Conservation (phyloP, 2,797 vertebrate species). For the Forpus xanthops region DNA sequence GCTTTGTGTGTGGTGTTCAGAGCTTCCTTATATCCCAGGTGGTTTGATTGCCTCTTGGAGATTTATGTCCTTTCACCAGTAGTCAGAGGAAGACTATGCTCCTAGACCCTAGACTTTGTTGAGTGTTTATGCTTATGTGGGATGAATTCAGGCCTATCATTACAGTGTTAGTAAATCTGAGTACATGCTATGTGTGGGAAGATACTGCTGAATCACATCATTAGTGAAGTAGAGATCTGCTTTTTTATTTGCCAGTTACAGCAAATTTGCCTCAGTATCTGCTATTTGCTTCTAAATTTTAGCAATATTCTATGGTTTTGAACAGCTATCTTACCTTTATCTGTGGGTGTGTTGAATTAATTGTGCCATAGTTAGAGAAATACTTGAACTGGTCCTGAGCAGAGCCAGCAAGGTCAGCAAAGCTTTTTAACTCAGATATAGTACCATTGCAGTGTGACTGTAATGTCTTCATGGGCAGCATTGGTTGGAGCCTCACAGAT, state of each 20-base stretch:
- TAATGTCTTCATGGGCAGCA: background rate
- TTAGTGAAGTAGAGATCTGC: background rate
- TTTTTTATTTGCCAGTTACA: background rate
- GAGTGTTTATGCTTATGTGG: background rate
- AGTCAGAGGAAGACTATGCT: background rate
- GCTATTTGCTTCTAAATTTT: background rate
- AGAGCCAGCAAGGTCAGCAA: background rate
- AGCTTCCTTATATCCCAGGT: background rate
- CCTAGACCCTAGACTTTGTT: background rate
- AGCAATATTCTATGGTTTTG: background rate
- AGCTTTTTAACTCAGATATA: background rate
- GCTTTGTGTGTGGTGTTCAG: background rate
- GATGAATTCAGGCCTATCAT: background rate
- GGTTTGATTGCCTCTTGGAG: background rate
- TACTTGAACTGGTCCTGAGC: background rate
- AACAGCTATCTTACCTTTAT: background rate
- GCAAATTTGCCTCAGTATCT: background rate
- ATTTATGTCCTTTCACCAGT: background rate
- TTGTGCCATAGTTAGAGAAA: background rate
- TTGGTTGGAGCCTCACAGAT: conserved; percentile 1
- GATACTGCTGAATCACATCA: background rate
- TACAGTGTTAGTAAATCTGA: background rate
- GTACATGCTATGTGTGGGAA: background rate
- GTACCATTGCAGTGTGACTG: background rate
- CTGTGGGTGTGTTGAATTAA: background rate